Percentiles rank a stretch among this genome's conserved stretches.
Evolutionary conservation across 1,140 invertebrate species (phyloP).

Genomic region (Solen grandis): DNA sequence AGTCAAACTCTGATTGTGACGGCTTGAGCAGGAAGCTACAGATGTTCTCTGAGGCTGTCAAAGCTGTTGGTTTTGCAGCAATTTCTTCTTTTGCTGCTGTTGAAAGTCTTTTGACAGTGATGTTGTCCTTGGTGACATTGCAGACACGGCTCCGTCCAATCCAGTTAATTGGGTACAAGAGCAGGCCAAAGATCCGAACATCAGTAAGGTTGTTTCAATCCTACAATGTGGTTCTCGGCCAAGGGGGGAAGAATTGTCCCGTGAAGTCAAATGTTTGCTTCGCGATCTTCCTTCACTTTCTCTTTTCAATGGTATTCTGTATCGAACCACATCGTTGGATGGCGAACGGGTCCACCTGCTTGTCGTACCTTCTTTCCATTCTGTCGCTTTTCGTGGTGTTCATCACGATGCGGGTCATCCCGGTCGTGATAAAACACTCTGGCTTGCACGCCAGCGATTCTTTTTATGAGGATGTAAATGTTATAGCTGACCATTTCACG

Average conservation of each 20-base stretch:
- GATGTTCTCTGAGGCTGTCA: neutral
- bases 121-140: neutral
- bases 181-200: neutral
- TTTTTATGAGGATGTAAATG: conserved; percentile 25
- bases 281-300: too few species aligned
- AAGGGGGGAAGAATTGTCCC: neutral
- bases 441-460: conserved; percentile 13
- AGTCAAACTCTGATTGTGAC: conserved; percentile 37
- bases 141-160: too few species aligned
- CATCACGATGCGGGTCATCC: conserved; percentile 37
- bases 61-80: neutral
- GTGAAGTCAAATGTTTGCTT: neutral
- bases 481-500: conserved; percentile 50
- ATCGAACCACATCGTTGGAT: neutral
- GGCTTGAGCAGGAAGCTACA: neutral
- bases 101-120: neutral
- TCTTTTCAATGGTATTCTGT: neutral
- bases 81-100: neutral
- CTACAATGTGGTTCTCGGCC: neutral
- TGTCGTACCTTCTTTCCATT: conserved; percentile 12
- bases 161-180: neutral
- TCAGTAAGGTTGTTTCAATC: neutral
- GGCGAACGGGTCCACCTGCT: neutral
- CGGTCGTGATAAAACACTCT: conserved; percentile 6
- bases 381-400: neutral